Evolutionary conservation across 2,113 vertebrate species (phyloP).

Genomic region (Riparia riparia): DNA sequence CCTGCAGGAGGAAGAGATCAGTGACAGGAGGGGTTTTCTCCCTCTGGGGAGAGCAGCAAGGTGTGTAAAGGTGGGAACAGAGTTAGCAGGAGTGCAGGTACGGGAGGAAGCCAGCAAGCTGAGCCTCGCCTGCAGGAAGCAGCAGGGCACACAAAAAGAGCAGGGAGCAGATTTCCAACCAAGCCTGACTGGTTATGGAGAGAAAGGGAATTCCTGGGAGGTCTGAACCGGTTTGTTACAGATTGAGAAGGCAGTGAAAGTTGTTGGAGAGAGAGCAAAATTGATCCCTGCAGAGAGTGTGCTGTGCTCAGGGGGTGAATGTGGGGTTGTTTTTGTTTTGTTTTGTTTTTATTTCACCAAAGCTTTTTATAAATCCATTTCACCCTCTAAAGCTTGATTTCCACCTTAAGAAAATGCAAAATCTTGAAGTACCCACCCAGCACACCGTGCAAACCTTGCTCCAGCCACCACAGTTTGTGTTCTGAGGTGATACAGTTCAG

Average conservation of each 20-base stretch:
- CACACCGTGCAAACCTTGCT: not conserved
- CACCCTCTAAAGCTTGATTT: not conserved
- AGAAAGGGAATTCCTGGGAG: not conserved
- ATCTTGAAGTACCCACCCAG: not conserved
- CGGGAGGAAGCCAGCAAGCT: not conserved
- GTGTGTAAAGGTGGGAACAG: not conserved
- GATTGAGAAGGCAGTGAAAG: not conserved
- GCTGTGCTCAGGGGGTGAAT: not conserved
- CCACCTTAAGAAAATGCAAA: not conserved
- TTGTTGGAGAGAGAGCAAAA: not conserved
- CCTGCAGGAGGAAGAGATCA: not conserved
- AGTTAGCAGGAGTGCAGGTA: not conserved
- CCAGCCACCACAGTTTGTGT: not conserved
- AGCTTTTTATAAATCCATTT: not conserved
- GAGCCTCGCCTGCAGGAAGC: rapidly evolving
- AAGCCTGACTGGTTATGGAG: not conserved
- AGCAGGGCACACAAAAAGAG: not conserved
- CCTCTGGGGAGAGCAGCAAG: not conserved
- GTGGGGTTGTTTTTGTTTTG: too few species aligned
- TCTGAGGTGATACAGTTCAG: not conserved
- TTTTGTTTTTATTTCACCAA: too few species aligned
- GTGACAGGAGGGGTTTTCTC: not conserved
- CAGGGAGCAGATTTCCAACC: not conserved
- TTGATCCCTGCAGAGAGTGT: not conserved
- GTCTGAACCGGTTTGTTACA: not conserved